Evolutionary conservation across 2,888 invertebrate species (phyloP), one percentile per base, ranked within the genome.

Genomic region (Trimorus sp.): DNA sequence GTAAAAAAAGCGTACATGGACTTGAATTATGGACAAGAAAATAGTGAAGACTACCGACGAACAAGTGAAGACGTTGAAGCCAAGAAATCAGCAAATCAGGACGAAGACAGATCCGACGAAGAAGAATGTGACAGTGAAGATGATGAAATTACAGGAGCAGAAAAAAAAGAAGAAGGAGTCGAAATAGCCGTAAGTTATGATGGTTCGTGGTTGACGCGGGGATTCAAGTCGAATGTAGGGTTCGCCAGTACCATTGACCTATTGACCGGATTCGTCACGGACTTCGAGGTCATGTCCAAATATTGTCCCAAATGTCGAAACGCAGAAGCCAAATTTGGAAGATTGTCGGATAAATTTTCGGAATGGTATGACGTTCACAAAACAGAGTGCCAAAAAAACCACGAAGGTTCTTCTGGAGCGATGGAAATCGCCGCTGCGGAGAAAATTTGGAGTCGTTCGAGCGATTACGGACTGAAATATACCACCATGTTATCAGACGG

Each of bases 211-310:
- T 48, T 60, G 45, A 60, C 45, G 38, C 60, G 60, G 48, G 60
- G 60, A 11, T 60, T 60, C 16, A 60, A 60, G 12, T 45, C 56
- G 16, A 56, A 56, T 7, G 37, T 16, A 37, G 56, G 38, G 16
- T 37, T 56, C 15, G 56, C 56, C 36, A 16, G 37, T 37, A 56
- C 60, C 40, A 42, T 40, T 15, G 42, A 59, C 26, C 26, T 59
- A 4, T 15, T 45, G n/a, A 59, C 59, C 7, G 59, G 60, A 26
- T 45, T 14, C 14, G 60, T 48, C 14, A 60, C 60, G 26, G 60
- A 60, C 11, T 60, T 60, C 36, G 60, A 26, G 26, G 60, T 48
- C 45, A 45, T 60, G 60, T 45, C 60, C 45, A 60, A 60, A 60
- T 60, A 60, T 48, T 60, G 60, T 48, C 60, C 45, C 9, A 60